Evolutionary conservation across 2,113 vertebrate species (phyloP), one percentile per base, ranked within the genome.

Genomic region (Lophius piscatorius): DNA sequence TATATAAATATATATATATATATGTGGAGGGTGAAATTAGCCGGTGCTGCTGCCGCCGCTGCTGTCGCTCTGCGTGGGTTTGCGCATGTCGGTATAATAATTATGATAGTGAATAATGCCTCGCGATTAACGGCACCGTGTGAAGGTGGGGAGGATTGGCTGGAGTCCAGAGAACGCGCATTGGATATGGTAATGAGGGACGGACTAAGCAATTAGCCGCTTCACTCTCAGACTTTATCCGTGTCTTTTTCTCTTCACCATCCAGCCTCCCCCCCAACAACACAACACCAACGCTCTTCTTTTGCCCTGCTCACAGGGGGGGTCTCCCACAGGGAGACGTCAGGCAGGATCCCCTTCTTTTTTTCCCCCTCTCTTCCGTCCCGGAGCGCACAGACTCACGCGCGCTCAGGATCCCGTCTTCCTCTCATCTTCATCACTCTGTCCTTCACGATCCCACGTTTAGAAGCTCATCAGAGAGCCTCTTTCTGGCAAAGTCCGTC

Each of bases 91-190:
- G 91, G 91, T 90, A 90, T 82, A 84, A 93, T 94, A 96, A 96
- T 98, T 97, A 96, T 91, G 93, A 92, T 92, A 84, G 94, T 94
- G 95, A 96, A 96, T 96, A 95, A 97, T 95, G 94, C 95, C 93
- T 91, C 83, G 90, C 94, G 92, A 93, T 94, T 92, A 94, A 94
- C 91, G 89, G 91, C 91, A 87, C 79, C 62, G 83, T 74, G 86
- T 86, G 88, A 86, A 90, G 82, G 64, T 86, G 84, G 85, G 83
- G 87, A 83, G 84, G 78, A 86, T 90, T 92, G 95, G 95, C 94
- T 92, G 88, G 80, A 82, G 92, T 94, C 95, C 95, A 94, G 92
- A 84, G 92, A 92, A 87, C 93, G 91, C 92, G 78, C 93, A 93
- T 93, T 94, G 94, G 92, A 93, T 95, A 96, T 95, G 95, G 88